A percentile compares a stretch with the other conserved stretches of the same genome.
Conservation (phyloP, 2,888 invertebrate genomes). For the Apocheima hispidaria region DNA sequence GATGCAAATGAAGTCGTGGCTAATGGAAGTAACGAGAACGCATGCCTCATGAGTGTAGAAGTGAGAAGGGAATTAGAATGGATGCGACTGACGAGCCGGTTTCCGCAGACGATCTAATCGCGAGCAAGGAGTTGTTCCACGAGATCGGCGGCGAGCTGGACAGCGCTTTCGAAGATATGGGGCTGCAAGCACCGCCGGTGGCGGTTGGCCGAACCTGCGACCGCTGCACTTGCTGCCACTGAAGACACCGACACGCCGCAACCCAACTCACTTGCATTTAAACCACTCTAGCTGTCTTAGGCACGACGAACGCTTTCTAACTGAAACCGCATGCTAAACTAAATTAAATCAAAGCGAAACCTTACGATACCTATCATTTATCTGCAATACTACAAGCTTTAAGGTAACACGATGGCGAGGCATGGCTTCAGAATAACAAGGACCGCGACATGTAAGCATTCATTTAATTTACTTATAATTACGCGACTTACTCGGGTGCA, state of each 20-base stretch:
- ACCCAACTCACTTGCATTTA: constrained; percentile 69
- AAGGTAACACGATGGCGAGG: constrained; percentile 66
- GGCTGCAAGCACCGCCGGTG: constrained; percentile 58
- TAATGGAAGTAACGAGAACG: constrained; percentile 23
- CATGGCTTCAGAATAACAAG: constrained; percentile 84
- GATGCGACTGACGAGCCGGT: constrained; percentile 61
- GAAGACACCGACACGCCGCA: constrained; percentile 46
- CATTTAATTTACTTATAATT: constrained; percentile 52
- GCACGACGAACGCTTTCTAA: constrained; percentile 52
- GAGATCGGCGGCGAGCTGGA: constrained; percentile 97
- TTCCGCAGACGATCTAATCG: constrained; percentile 92
- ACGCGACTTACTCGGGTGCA: constrained; percentile 51
- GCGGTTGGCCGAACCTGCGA: constrained; percentile 61
- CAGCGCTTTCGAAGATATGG: constrained; percentile 92
- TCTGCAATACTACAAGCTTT: constrained; percentile 53
- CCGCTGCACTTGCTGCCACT: constrained; percentile 81
- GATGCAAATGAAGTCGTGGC: constrained; percentile 32
- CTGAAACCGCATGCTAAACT: constrained; percentile 60
- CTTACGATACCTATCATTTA: constrained; percentile 42
- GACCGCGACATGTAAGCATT: constrained; percentile 74
- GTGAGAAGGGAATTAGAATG: constrained; percentile 41
- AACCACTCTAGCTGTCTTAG: constrained; percentile 12
- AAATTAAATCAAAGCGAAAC: constrained; percentile 43
- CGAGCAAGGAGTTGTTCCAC: constrained; percentile 96
- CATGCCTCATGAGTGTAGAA: constrained; percentile 53